Conservation (phyloP, 2,797 vertebrate species). For the Anolis apletophallus region DNA sequence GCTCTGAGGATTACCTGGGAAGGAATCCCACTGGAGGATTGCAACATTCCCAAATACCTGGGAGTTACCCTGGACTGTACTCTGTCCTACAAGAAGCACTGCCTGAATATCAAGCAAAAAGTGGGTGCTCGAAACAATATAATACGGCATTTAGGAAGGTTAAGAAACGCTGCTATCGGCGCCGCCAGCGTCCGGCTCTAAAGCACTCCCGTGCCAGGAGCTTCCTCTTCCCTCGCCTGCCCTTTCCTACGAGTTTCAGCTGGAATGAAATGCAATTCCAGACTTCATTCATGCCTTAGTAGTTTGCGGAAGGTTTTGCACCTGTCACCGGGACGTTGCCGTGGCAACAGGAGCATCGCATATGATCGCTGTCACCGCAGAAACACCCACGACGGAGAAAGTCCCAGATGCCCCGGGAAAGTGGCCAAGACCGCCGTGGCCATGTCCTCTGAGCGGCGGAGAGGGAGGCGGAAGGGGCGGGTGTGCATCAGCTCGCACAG, state of each 20-base stretch:
- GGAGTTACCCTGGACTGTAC: no score
- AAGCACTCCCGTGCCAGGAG: no score
- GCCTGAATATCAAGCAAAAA: no score
- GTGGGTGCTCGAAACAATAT: no score
- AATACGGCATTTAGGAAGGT: no score
- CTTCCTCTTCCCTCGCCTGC: no score
- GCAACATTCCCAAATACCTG: no score
- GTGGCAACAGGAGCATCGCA: slow-evolving; percentile 32
- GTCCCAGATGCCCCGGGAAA: neutral
- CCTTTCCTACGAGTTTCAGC: neutral
- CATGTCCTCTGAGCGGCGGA: neutral
- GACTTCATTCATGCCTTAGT: slow-evolving; percentile 26
- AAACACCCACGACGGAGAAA: neutral
- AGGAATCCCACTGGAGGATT: no score
- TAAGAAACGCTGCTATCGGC: no score
- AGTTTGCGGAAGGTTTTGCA: slow-evolving; percentile 39
- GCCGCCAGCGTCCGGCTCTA: neutral
- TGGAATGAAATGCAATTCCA: neutral
- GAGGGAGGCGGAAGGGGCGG: neutral
- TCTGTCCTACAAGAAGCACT: no score
- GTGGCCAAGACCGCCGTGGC: neutral
- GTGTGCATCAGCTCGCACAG: neutral
- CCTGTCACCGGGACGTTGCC: slow-evolving; percentile 47
- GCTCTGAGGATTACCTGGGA: no score
- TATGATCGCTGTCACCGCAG: slow-evolving; percentile 7